phyloP scores from a whole-genome alignment of 2,888 invertebrate genomes.

The Hoplodrina ambigua region DNA sequence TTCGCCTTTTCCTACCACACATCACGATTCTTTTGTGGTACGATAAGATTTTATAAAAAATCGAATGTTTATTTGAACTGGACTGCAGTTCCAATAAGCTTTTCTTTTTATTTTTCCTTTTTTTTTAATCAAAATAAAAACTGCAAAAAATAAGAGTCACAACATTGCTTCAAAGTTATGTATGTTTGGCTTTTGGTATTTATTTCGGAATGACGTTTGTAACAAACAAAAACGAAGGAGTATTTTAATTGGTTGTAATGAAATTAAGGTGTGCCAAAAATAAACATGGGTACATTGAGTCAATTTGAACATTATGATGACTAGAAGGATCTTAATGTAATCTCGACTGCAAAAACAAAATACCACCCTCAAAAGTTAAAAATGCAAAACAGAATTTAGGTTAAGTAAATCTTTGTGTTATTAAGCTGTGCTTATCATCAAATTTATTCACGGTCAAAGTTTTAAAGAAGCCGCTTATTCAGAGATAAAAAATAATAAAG shows the following conservation, averaged over 20 bases:
- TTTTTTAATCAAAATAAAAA: not conserved
- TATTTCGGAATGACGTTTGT: too few relatives aligned
- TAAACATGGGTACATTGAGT: not conserved
- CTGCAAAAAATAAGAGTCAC: too few relatives aligned
- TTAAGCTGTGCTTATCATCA: slow-evolving; percentile 65
- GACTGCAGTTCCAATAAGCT: slow-evolving; percentile 65
- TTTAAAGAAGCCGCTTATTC: slow-evolving; percentile 78
- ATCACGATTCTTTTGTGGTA: slow-evolving; percentile 84
- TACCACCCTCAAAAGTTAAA: slow-evolving; percentile 31
- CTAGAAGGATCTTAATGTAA: slow-evolving; percentile 33
- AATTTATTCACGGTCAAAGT: slow-evolving; percentile 80
- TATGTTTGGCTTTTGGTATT: too few relatives aligned
- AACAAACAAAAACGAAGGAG: not conserved
- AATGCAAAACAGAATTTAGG: slow-evolving; percentile 57
- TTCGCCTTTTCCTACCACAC: slow-evolving; percentile 82
- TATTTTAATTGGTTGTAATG: not conserved
- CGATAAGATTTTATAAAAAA: slow-evolving; percentile 80
- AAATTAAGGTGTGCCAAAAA: slow-evolving; percentile 4
- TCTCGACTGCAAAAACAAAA: slow-evolving; percentile 18
- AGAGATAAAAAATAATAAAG: slow-evolving; percentile 82
- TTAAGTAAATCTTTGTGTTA: slow-evolving; percentile 56
- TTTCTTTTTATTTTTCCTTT: slow-evolving; percentile 33
- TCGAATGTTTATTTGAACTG: slow-evolving; percentile 74
- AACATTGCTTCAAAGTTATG: too few relatives aligned
- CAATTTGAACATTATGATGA: slow-evolving; percentile 29